Evolutionary conservation across 2,113 vertebrate genomes (phyloP).

Genomic region (Oreotragus oreotragus): DNA sequence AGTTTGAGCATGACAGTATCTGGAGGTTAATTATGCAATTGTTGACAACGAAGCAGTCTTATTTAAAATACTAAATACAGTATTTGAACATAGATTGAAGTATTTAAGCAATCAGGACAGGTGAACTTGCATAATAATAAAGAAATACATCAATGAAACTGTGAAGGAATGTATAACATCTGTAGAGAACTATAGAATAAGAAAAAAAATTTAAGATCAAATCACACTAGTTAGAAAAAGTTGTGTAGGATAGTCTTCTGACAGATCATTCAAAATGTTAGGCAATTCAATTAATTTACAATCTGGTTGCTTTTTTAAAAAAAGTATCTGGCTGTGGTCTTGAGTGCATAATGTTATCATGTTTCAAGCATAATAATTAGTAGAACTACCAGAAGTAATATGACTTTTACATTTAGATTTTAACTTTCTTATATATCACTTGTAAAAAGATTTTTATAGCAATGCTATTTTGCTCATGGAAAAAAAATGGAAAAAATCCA

Average conservation of each 20-base stretch:
- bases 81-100: not conserved
- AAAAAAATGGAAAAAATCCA: not conserved
- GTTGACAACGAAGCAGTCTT: not conserved
- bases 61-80: not conserved
- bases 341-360: not conserved
- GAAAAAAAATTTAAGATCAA: not conserved
- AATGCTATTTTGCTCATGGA: not conserved
- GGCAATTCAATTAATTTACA: not conserved
- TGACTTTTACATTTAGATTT: slow-evolving; percentile 14
- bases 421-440: not conserved
- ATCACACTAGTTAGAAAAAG: not conserved
- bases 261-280: not conserved
- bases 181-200: not conserved
- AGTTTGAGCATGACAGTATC: not conserved
- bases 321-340: not conserved
- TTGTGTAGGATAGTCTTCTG: not conserved
- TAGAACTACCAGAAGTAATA: not conserved
- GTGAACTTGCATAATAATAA: not conserved
- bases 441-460: not conserved
- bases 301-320: not conserved
- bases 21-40: not conserved
- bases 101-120: not conserved
- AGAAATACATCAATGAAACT: not conserved
- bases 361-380: slow-evolving; percentile 4
- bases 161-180: not conserved